Base-by-base conservation (phyloP, 2,888 invertebrate genomes). In the Thera obeliscata region DNA sequence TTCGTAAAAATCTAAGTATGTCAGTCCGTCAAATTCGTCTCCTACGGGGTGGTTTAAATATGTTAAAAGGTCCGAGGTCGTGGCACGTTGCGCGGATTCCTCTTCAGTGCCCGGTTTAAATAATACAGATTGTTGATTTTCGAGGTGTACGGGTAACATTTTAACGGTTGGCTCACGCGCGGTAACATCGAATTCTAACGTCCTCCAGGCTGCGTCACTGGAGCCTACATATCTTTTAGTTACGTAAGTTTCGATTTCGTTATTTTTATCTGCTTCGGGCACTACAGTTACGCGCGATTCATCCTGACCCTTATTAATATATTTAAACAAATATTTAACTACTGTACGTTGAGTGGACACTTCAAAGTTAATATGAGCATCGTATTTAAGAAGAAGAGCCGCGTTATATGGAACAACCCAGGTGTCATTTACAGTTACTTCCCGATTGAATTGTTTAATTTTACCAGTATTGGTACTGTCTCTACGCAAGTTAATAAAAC, bases 131-230 rank as follows among this genome's bases (percentile, higher is more conserved):
- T 56, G 61, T 8, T 64, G 5, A 3, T 5, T 54, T 54, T 64
- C 46, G 12, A 64, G 36, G 43, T 64, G 64, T 0, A 59, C 58
- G 1, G 58, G 11, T 6, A 67, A 12, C 12, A 57, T 56, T 38
- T 64, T 52, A 0, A 61, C 64, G 9, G 36, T 61, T 0, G 67
- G 67, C 38, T 67, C 64, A 38, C 67, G 60, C 8, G 64, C 59
- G 33, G 61, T 61, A 4, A 66, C 52, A 7, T 66, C 61, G 2
- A 66, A 66, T n/a, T 61, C 61, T 12, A 64, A 61, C 0, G 43
- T 43, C 22, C 67, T 38, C 64, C 67, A 68, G 8, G 56, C 61
- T 11, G 64, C 67, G 8, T 68, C 67, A 48, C 61, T 41, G 0
- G 64, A 56, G 0, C 61, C 61, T 52, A 64, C 41, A 8, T 64